Conservation (phyloP, 2,888 invertebrate genomes). For the Baccha elongata region DNA sequence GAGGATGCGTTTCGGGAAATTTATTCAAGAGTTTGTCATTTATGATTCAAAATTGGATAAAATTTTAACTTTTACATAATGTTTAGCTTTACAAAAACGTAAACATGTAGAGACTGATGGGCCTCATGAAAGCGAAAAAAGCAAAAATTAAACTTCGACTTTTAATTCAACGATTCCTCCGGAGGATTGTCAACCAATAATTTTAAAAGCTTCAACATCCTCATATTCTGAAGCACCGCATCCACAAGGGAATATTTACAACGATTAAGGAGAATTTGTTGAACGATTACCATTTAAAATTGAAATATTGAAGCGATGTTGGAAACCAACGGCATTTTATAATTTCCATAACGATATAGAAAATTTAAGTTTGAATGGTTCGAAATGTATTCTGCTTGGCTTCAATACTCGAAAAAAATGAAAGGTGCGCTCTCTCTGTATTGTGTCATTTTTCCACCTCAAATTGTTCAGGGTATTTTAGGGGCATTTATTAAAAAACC, state of each 20-base stretch:
- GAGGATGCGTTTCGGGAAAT: too few species aligned
- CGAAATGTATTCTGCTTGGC: background rate
- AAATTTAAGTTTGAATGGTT: constrained; percentile 2
- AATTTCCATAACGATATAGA: background rate
- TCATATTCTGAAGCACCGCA: too few species aligned
- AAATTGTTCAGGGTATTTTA: background rate
- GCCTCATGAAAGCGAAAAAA: too few species aligned
- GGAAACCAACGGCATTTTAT: background rate
- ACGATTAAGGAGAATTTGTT: background rate
- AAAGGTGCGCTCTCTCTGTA: background rate
- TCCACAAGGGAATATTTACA: background rate
- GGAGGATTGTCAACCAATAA: too few species aligned
- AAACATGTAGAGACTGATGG: too few species aligned
- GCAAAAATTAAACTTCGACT: too few species aligned
- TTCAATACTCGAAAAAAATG: background rate
- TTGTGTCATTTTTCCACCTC: too few species aligned
- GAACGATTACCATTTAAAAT: background rate
- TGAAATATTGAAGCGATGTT: background rate
- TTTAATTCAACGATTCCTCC: too few species aligned
- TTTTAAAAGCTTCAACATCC: too few species aligned
- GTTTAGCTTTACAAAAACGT: too few species aligned
- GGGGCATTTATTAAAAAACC: background rate
- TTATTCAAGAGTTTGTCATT: too few species aligned
- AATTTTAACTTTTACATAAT: background rate
- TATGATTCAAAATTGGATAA: too few species aligned